These are phyloP conservation scores for Lasius fuliginosus DNA, from an alignment of 2,888 invertebrate species.

Conservation along the genomic window DNA sequence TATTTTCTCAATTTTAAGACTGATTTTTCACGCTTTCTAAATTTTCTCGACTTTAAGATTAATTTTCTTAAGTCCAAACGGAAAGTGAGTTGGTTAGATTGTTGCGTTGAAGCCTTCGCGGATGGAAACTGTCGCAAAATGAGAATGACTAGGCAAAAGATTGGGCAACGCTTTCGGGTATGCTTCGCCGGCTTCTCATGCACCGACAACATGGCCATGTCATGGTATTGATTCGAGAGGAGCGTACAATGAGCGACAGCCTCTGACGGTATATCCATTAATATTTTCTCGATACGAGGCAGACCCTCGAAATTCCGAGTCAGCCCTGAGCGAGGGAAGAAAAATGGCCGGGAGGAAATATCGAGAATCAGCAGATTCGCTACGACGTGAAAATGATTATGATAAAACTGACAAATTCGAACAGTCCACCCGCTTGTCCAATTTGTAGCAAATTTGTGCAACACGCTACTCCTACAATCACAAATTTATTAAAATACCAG, in stretches of 20 bases:
- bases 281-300: conserved; percentile 72
- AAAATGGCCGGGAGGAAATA: conserved; percentile 24
- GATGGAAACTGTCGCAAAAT: conserved; percentile 4
- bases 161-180: conserved; percentile 64
- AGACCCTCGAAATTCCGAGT: conserved; percentile 53
- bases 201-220: conserved; percentile 71
- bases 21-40: background rate
- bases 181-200: conserved; percentile 62
- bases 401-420: conserved; percentile 30
- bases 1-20: background rate
- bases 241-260: conserved; percentile 76
- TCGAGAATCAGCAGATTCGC: background rate
- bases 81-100: background rate
- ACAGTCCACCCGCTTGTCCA: background rate
- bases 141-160: conserved; percentile 58
- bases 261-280: conserved; percentile 75
- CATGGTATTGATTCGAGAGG: conserved; percentile 79
- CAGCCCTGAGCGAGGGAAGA: conserved; percentile 31
- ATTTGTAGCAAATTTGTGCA: background rate
- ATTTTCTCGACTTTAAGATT: background rate
- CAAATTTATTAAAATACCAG: background rate
- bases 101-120: background rate
- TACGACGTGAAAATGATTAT: conserved; percentile 39
- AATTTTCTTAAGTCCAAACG: background rate
- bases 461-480: background rate